These are phyloP conservation scores for Dolichopus griseipennis DNA, from an alignment of 2,888 invertebrate species.

Conservation along the genomic window DNA sequence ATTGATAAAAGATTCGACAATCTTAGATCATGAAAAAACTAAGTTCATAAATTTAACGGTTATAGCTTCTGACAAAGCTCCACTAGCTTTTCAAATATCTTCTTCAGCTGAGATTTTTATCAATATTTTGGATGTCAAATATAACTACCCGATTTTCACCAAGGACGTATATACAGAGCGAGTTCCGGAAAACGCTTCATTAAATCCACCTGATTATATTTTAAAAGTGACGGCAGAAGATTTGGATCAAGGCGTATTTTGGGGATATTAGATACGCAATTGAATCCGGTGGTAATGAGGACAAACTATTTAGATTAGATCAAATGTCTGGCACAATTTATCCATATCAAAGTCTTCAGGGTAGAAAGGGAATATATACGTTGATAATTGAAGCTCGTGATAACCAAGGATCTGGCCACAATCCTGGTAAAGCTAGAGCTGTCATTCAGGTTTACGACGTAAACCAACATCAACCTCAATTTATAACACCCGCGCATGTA, in stretches of 20 bases:
- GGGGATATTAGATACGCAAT: conserved; percentile 70
- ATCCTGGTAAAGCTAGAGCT: conserved; percentile 60
- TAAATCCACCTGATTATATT: conserved; percentile 73
- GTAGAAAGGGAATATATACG: conserved; percentile 49
- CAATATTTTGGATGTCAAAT: conserved; percentile 75
- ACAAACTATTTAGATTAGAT: conserved; percentile 65
- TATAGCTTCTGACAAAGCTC: conserved; percentile 72
- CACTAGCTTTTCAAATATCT: conserved; percentile 56
- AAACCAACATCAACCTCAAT: conserved; percentile 73
- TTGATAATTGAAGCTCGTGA: conserved; percentile 70
- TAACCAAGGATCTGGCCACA: conserved; percentile 56
- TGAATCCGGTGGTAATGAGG: conserved; percentile 55
- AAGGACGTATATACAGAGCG: conserved; percentile 67
- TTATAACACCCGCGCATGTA: conserved; percentile 66
- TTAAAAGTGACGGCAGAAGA: conserved; percentile 75
- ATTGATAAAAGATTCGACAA: conserved; percentile 59
- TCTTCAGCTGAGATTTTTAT: conserved; percentile 71
- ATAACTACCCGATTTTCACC: conserved; percentile 75
- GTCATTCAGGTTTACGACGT: conserved; percentile 68
- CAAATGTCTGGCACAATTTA: conserved; percentile 71
- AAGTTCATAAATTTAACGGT: conserved; percentile 66
- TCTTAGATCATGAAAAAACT: conserved; percentile 68
- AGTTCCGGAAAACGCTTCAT: conserved; percentile 72
- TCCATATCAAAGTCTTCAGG: conserved; percentile 62
- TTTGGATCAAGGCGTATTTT: conserved; percentile 66